Evolutionary conservation across 1,140 invertebrate species (phyloP), one percentile per base, ranked within the genome.

Genomic region (Onthophagus taurus): DNA sequence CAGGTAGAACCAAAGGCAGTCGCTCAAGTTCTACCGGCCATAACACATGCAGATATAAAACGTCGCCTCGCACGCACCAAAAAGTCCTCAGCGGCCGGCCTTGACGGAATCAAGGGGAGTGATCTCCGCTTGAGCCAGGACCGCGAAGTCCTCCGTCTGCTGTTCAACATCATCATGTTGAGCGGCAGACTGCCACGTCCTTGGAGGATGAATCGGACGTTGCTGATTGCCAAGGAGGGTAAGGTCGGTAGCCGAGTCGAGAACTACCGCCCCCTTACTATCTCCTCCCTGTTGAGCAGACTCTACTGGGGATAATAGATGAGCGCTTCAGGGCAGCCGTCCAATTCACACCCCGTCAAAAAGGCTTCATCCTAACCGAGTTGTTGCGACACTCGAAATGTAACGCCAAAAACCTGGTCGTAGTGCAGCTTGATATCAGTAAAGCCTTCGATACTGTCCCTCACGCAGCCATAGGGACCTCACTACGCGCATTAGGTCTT

Each of bases 381-480:
- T 21, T 42, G 39, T 9, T 12, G 20, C 24, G 21, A 9, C 30
- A 24, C 26, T 42, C 21, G 31, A 50, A 54, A 39, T 9, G 19
- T 4, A 26, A 24, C 4, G n/a, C n/a, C n/a, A 19, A 21, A 12
- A 39, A 18, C 12, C 36, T 42, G 31, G 42, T 56, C 29, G 48
- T 47, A 17, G 50, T 52, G 21, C 51, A 47, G n/a, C 14, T 61
- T 7, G 62, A 44, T 16, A 19, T 44, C 2, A 21, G 17, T 7
- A 44, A 44, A 35, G 42, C 42, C 31, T 44, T 44, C 31, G 42
- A 44, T 21, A 35, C 42, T 19, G 21, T 43, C 9, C 41, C 41
- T 19, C 41, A 43, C 18, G 7, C 33, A 9, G 50, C 54, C 12
- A 42, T 58, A 9, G 34, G 43, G 7, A 16, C 19, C 7, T 20